A percentile compares a stretch with the other conserved stretches of the same genome.
phyloP scores from a whole-genome alignment of 2,888 invertebrate genomes.

The Scotopteryx bipunctaria region DNA sequence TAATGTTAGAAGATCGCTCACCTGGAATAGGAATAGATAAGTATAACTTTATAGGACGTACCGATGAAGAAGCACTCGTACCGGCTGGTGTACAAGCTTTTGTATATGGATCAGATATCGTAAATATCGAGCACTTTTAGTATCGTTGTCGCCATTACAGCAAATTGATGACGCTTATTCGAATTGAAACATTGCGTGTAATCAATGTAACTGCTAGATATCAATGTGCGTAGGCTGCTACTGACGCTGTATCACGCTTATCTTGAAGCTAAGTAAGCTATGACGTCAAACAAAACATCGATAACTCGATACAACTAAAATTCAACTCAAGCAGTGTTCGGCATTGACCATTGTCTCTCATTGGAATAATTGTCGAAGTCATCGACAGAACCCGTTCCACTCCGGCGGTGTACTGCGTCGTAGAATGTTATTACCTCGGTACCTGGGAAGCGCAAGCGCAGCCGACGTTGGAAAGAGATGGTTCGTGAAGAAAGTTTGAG shows the following conservation, averaged over 20 bases:
- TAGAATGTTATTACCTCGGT: constrained; percentile 80
- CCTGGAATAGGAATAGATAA: constrained; percentile 69
- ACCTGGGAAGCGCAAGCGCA: constrained; percentile 79
- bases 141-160: constrained; percentile 2
- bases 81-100: constrained; percentile 39
- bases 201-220: constrained; percentile 19
- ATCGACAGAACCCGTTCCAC: constrained; percentile 82
- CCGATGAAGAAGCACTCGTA: constrained; percentile 59
- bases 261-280: constrained; percentile 21
- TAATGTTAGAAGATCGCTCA: constrained; percentile 60
- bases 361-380: constrained; percentile 77
- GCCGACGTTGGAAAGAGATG: constrained; percentile 62
- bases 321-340: constrained; percentile 48
- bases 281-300: constrained; percentile 36
- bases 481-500: constrained; percentile 58
- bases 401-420: constrained; percentile 78
- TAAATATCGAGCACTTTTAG: constrained; percentile 14
- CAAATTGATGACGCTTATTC: constrained; percentile 4
- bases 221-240: constrained; percentile 18
- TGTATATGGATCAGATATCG: constrained; percentile 11
- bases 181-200: neutral
- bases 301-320: constrained; percentile 36
- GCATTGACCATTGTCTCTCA: constrained; percentile 73
- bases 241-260: constrained; percentile 18
- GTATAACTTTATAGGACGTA: constrained; percentile 64